Percentiles rank a stretch among this genome's conserved stretches.
These are phyloP conservation scores for Andrena haemorrhoa DNA, from an alignment of 2,888 invertebrate genomes.

Conservation along the genomic window DNA sequence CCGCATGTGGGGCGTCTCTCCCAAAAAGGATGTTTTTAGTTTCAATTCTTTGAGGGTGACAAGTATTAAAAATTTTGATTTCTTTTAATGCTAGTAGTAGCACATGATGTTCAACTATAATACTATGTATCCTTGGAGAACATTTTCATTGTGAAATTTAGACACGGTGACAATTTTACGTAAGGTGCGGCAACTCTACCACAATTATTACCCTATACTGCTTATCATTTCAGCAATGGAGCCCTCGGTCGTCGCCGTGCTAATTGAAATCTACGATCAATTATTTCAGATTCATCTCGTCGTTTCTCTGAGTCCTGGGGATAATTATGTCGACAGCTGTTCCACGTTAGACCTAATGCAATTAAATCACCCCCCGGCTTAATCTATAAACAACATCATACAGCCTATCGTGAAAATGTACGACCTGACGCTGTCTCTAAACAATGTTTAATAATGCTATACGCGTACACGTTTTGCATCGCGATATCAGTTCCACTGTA, in stretches of 20 bases:
- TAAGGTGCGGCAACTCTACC: too few species aligned
- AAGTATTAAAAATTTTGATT: too few species aligned
- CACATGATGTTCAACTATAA: too few species aligned
- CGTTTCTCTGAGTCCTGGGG: neutral
- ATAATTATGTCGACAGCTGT: conserved; percentile 22
- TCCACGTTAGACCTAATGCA: conserved; percentile 5
- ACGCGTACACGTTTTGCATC: conserved; percentile 50
- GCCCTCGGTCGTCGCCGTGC: neutral
- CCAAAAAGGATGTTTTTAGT: too few species aligned
- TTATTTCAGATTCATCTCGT: neutral
- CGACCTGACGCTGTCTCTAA: conserved; percentile 42
- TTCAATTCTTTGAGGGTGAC: too few species aligned
- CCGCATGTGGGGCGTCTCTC: too few species aligned
- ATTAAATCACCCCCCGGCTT: conserved; percentile 45
- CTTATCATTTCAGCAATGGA: neutral
- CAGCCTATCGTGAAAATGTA: conserved; percentile 42
- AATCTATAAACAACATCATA: conserved; percentile 40
- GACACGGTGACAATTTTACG: too few species aligned
- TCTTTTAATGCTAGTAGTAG: too few species aligned
- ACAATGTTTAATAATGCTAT: conserved; percentile 58
- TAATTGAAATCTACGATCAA: neutral
- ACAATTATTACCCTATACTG: neutral
- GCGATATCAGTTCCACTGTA: conserved; percentile 57
- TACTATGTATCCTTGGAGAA: too few species aligned
- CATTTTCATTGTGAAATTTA: too few species aligned